Evolutionary conservation across 2,797 vertebrate genomes (phyloP).

Genomic region (Nannoperca australis): DNA sequence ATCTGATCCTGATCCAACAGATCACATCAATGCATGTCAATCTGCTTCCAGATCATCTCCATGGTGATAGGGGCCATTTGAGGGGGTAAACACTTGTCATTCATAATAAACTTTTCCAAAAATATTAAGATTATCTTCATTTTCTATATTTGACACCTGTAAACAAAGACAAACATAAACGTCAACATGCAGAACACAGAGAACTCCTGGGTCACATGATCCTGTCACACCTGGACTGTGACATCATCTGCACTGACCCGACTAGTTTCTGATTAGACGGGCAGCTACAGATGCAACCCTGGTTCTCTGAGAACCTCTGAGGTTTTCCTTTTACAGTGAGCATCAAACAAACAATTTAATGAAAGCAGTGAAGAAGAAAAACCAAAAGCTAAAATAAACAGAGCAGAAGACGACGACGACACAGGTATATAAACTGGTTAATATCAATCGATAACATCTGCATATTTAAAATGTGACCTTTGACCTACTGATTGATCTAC

Average conservation of each 20-base stretch:
- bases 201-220: conserved; percentile 24
- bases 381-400: conserved; percentile 40
- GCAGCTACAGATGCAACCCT: neutral
- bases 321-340: neutral
- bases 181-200: conserved; percentile 57
- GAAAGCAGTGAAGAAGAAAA: conserved; percentile 8
- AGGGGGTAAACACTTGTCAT: conserved; percentile 2
- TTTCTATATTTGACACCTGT: conserved; percentile 43
- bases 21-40: neutral
- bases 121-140: conserved; percentile 60
- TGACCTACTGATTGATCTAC: conserved; percentile 49
- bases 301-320: neutral
- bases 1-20: neutral
- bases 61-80: conserved; percentile 6
- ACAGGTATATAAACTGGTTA: conserved; percentile 47
- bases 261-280: neutral
- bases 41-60: conserved; percentile 5
- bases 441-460: conserved; percentile 44
- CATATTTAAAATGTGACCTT: conserved; percentile 46
- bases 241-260: conserved; percentile 9
- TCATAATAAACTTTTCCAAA: conserved; percentile 60
- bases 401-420: conserved; percentile 32
- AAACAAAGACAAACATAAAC: conserved; percentile 42
- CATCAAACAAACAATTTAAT: conserved; percentile 20
- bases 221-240: neutral